phyloP scores from a whole-genome alignment of 2,113 vertebrate genomes.

The Leptocoma aspasia region DNA sequence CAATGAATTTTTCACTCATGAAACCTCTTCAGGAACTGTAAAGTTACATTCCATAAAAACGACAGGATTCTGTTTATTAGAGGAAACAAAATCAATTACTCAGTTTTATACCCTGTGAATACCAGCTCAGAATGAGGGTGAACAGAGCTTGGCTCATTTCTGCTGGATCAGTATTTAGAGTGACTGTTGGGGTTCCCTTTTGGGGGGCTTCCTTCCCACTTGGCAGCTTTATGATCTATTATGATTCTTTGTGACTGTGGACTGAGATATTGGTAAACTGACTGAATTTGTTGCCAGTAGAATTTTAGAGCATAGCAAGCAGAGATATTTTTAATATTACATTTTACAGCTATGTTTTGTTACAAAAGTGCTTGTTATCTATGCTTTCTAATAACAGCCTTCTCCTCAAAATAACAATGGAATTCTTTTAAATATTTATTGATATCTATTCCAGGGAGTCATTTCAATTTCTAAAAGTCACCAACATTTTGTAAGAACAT shows the following conservation, averaged over 20 bases:
- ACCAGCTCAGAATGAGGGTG: background rate
- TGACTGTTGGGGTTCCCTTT: background rate
- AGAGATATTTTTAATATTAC: background rate
- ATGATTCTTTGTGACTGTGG: background rate
- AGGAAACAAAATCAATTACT: background rate
- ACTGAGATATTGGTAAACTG: background rate
- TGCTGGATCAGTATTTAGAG: background rate
- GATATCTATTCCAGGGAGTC: background rate
- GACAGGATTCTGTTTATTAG: background rate
- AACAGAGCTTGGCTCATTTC: background rate
- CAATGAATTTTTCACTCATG: background rate
- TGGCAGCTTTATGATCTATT: background rate
- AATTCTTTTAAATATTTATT: background rate
- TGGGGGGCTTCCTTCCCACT: background rate
- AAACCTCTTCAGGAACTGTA: background rate
- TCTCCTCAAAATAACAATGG: background rate
- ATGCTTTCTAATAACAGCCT: background rate
- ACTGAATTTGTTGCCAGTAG: background rate
- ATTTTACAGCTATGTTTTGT: background rate
- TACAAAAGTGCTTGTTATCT: background rate
- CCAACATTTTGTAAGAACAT: background rate
- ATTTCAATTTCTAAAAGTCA: background rate
- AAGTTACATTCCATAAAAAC: background rate
- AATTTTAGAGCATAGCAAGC: background rate
- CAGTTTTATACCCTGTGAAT: background rate